Evolutionary conservation across 1,140 invertebrate species (phyloP).

Genomic region (Sitobion miscanthi): DNA sequence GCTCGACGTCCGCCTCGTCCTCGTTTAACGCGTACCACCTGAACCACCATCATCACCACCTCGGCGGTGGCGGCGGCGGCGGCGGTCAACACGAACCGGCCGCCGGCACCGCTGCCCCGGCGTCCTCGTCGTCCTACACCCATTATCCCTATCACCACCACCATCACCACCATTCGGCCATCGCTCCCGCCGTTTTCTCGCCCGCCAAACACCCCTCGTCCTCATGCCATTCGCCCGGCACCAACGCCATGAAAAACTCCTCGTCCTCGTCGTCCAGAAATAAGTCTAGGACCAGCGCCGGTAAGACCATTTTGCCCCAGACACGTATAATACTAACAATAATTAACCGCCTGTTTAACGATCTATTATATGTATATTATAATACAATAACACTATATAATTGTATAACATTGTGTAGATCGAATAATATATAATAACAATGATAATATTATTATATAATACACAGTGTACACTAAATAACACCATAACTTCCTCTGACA

Average conservation of each 20-base stretch:
- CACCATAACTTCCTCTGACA: not conserved
- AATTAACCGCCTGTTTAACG: not conserved
- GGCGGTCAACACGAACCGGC: slow-evolving; percentile 58
- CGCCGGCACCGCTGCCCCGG: slow-evolving; percentile 48
- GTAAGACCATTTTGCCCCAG: slow-evolving; percentile 57
- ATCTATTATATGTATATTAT: not conserved
- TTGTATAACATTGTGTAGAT: not conserved
- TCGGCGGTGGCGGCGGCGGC: slow-evolving; percentile 53
- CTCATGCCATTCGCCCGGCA: slow-evolving; percentile 56
- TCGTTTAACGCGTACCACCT: slow-evolving; percentile 57
- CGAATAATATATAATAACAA: not conserved
- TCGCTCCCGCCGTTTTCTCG: slow-evolving; percentile 52
- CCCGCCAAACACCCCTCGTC: slow-evolving; percentile 57
- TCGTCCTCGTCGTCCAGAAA: slow-evolving; percentile 58
- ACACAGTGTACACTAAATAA: not conserved
- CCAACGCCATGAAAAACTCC: slow-evolving; percentile 57
- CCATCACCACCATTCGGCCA: slow-evolving; percentile 57
- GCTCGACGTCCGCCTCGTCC: slow-evolving; percentile 50
- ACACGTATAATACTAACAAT: slow-evolving; percentile 6
- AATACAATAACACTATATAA: not conserved
- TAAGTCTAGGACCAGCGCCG: slow-evolving; percentile 60
- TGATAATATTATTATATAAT: not conserved
- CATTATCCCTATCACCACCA: slow-evolving; percentile 55
- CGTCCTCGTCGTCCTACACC: slow-evolving; percentile 57
- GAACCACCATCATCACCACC: slow-evolving; percentile 59